These are phyloP conservation scores for Silurus glanis DNA, from an alignment of 2,113 vertebrate species.

Conservation along the genomic window DNA sequence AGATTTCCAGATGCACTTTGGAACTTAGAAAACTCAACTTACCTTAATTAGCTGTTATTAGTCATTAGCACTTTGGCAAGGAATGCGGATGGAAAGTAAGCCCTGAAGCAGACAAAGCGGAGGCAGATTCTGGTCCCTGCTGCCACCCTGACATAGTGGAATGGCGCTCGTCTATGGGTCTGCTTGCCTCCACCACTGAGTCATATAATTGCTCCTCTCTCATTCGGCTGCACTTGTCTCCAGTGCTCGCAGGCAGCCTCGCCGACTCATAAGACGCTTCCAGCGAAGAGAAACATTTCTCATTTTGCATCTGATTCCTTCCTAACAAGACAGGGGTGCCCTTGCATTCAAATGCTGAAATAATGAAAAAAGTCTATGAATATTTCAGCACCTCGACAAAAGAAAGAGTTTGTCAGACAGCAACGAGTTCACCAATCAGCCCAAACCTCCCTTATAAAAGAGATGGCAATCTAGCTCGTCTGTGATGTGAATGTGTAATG, in stretches of 20 bases:
- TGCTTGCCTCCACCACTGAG: constrained; percentile 46
- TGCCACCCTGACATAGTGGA: constrained; percentile 36
- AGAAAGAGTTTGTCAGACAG: constrained; percentile 50
- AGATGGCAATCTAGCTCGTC: constrained; percentile 79
- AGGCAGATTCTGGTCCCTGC: constrained; percentile 1
- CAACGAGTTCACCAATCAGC: constrained; percentile 74
- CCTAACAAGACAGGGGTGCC: constrained; percentile 55
- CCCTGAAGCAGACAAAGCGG: constrained; percentile 7
- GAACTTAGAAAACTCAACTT: constrained; percentile 1
- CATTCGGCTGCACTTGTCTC: constrained; percentile 50
- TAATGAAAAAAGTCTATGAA: constrained; percentile 68
- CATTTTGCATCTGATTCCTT: constrained; percentile 48
- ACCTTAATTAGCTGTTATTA: constrained; percentile 11
- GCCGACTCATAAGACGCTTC: constrained; percentile 46
- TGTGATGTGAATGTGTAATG: constrained; percentile 83
- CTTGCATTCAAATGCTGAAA: constrained; percentile 68
- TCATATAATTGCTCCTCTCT: constrained; percentile 52
- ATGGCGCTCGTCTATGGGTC: constrained; percentile 33
- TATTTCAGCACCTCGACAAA: constrained; percentile 54
- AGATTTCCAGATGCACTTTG: constrained; percentile 7
- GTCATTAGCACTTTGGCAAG: constrained; percentile 25
- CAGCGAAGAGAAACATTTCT: constrained; percentile 53
- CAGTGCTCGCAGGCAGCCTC: constrained; percentile 30
- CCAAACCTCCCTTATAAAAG: constrained; percentile 80
- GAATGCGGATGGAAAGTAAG: not conserved